A percentile compares a stretch with the other conserved stretches of the same genome.
phyloP scores from a whole-genome alignment of 2,113 vertebrate genomes.

The Xenopus laevis region DNA sequence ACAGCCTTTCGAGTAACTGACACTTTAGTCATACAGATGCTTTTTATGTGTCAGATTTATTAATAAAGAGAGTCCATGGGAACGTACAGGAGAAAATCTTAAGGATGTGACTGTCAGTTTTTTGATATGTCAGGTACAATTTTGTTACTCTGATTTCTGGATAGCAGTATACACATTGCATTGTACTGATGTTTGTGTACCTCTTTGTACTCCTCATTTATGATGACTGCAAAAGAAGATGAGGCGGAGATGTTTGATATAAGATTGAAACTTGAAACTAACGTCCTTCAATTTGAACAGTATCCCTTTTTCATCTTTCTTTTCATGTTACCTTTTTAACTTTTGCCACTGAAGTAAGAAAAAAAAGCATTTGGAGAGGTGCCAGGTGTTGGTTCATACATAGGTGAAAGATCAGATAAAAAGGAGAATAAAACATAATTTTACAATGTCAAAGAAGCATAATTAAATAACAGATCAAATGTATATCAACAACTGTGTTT shows the following conservation, averaged over 20 bases:
- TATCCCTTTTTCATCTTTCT: constrained; percentile 76
- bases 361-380: constrained; percentile 72
- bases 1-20: constrained; percentile 92
- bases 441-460: constrained; percentile 55
- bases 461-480: constrained; percentile 66
- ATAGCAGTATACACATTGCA: constrained; percentile 74
- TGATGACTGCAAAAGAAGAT: constrained; percentile 69
- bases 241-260: constrained; percentile 75
- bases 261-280: constrained; percentile 77
- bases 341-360: constrained; percentile 72
- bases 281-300: constrained; percentile 78
- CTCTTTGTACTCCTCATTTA: constrained; percentile 75
- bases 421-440: constrained; percentile 62
- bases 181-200: constrained; percentile 76
- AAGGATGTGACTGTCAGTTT: constrained; percentile 77
- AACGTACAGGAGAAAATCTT: constrained; percentile 73
- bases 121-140: constrained; percentile 94
- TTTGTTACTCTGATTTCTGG: constrained; percentile 89
- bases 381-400: constrained; percentile 72
- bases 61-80: constrained; percentile 94
- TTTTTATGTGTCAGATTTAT: constrained; percentile 98
- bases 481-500: constrained; percentile 71
- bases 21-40: constrained; percentile 88
- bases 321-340: constrained; percentile 81
- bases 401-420: constrained; percentile 73